phyloP scores from a whole-genome alignment of 2,797 vertebrate species.

The Hirundo rustica region DNA sequence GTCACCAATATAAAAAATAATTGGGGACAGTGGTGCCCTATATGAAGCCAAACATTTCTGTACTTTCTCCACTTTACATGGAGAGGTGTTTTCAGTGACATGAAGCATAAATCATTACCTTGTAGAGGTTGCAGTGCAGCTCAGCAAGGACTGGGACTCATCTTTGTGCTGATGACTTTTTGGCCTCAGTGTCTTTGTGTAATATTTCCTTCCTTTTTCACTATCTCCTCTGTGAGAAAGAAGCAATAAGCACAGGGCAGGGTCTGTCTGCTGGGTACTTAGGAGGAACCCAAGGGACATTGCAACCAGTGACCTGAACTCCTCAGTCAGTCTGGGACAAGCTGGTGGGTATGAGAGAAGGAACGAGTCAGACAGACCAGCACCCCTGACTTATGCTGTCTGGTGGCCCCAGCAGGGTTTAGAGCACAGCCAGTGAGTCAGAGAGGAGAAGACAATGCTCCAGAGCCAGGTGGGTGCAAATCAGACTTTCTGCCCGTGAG shows the following conservation, averaged over 20 bases:
- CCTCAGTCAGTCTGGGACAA: neutral
- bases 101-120: neutral
- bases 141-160: neutral
- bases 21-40: fast-evolving
- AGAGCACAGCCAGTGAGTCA: neutral
- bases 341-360: neutral
- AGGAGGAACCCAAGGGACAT: no score
- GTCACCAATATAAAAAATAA: neutral
- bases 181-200: neutral
- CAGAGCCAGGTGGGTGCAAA: fast-evolving
- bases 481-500: neutral
- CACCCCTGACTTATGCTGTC: neutral
- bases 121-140: neutral
- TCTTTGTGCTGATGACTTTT: neutral
- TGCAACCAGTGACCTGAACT: neutral
- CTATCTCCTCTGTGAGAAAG: neutral
- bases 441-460: neutral
- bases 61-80: neutral
- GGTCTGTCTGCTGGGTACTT: neutral
- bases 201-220: neutral
- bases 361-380: neutral
- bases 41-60: neutral
- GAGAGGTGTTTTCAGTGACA: neutral
- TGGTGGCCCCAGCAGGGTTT: neutral
- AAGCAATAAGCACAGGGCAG: neutral